A percentile compares a stretch with the other conserved stretches of the same genome.
Evolutionary conservation across 2,797 vertebrate genomes (phyloP).

Genomic region (Loriculus beryllinus): DNA sequence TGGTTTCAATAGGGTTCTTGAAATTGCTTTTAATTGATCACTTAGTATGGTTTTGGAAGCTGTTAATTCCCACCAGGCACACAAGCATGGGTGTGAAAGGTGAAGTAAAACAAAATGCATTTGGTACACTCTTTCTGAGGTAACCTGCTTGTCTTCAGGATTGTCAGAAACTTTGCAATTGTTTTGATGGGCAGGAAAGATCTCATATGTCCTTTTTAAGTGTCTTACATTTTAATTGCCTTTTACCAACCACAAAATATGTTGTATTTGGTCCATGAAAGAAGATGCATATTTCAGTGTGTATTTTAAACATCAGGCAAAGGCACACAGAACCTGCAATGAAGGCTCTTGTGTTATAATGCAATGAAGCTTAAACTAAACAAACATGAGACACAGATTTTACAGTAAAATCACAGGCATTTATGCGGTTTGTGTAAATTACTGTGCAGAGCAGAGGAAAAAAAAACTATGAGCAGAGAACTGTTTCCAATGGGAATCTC

Average conservation of each 20-base stretch:
- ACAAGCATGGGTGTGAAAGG: not conserved
- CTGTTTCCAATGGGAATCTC: not conserved
- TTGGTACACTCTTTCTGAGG: not conserved
- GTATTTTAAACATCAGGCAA: conserved; percentile 26
- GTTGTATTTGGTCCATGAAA: not conserved
- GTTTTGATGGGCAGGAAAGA: not conserved
- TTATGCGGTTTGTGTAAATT: conserved; percentile 4
- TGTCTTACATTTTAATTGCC: not conserved
- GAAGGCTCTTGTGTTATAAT: not conserved
- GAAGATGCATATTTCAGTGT: conserved; percentile 16
- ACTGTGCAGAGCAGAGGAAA: not conserved
- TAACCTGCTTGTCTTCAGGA: not conserved
- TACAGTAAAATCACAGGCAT: conserved; percentile 13
- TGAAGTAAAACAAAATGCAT: not conserved
- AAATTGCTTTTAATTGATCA: not conserved
- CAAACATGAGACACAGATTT: not conserved
- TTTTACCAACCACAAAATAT: conserved; percentile 7
- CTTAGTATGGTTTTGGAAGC: not conserved
- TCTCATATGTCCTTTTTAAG: not conserved
- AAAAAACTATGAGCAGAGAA: not conserved
- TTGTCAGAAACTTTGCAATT: not conserved
- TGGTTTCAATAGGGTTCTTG: not conserved
- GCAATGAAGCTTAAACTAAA: conserved; percentile 11
- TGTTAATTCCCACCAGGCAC: not conserved
- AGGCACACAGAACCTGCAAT: not conserved